Evolutionary conservation across 1,140 invertebrate genomes (phyloP).

Genomic region (Lepidurus packardi): DNA sequence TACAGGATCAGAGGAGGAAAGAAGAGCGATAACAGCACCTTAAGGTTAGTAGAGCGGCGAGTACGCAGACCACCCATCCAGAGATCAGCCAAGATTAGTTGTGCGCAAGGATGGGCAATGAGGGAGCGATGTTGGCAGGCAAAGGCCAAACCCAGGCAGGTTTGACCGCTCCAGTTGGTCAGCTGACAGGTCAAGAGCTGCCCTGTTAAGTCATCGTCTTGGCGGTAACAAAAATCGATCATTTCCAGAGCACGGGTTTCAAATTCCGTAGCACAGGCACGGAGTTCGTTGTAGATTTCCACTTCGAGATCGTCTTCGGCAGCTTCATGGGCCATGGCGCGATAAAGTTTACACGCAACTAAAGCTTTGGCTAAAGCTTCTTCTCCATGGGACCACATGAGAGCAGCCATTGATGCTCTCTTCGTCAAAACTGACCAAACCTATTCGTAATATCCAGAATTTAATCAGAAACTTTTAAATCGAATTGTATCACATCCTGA

Average conservation of each 20-base stretch:
- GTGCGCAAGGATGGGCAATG: conserved; percentile 91
- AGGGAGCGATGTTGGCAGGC: conserved; percentile 88
- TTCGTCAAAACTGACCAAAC: conserved; percentile 97
- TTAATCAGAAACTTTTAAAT: too few species aligned
- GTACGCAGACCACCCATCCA: conserved; percentile 97
- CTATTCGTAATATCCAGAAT: conserved; percentile 44
- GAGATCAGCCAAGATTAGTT: conserved; percentile 93
- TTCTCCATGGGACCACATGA: conserved; percentile 97
- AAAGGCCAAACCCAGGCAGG: conserved; percentile 89
- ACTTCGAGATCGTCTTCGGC: conserved; percentile 94
- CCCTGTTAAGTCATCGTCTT: conserved; percentile 91
- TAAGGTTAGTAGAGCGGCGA: conserved; percentile 87
- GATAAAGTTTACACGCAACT: conserved; percentile 91
- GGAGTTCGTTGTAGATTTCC: conserved; percentile 86
- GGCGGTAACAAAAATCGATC: conserved; percentile 89
- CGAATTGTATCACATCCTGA: too few species aligned
- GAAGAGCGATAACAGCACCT: conserved; percentile 84
- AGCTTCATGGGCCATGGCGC: conserved; percentile 92
- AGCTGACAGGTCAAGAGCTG: conserved; percentile 91
- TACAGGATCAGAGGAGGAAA: conserved; percentile 79
- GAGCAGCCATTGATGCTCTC: conserved; percentile 86
- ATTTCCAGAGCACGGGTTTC: conserved; percentile 82
- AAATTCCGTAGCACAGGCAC: conserved; percentile 78
- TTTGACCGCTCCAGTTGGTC: conserved; percentile 95
- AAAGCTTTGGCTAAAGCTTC: conserved; percentile 91